Base-by-base conservation (phyloP, 2,888 invertebrate genomes). In the Sphaerophoria rueppellii region DNA sequence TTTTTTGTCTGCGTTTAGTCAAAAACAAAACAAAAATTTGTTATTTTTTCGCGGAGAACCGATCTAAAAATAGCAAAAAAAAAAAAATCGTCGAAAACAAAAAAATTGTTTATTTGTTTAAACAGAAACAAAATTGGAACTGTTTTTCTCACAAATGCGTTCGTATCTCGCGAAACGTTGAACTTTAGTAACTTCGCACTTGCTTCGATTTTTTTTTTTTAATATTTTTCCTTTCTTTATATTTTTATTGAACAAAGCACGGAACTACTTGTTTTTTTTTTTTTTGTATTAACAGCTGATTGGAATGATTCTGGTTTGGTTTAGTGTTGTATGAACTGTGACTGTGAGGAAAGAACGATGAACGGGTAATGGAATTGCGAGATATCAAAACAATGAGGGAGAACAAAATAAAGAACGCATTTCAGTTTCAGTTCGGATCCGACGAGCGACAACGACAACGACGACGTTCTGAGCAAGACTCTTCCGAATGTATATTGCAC, bases 201-300 rank as follows among this genome's bases (percentile, higher is more conserved):
- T 74, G 52, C 32, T 67, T 54, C 50, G 48, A n/a, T 52, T 40
- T 54, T 54, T 54, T 24, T 12, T 16, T 2, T 46, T 40, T 4
- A n/a, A n/a, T n/a, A n/a, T 57, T 58, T 11, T 58, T 40, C 4
- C 43, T 16, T n/a, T 43, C 43, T 43, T 11, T 12, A 11, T 43
- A 46, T n/a, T 48, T 63, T 48, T 63, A 2, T 63, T 34, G 32
- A 37, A 65, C 69, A 58, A 58, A 67, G 52, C 63, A 50, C 72
- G 54, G 43, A 61, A 5, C 11, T 11, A 43, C 32, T 65, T 40
- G 37, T 40, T 11, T 34, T 46, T 32, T 65, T 60, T 43, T 7
- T 48, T 6, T n/a, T 43, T 48, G 11, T 61, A 63, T 70, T 61
- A 82, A 82, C 82, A 82, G 82, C 82, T 82, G 82, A 82, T 78